Evolutionary conservation across 2,797 vertebrate species (phyloP).

Genomic region (Aeoliscus strigatus): DNA sequence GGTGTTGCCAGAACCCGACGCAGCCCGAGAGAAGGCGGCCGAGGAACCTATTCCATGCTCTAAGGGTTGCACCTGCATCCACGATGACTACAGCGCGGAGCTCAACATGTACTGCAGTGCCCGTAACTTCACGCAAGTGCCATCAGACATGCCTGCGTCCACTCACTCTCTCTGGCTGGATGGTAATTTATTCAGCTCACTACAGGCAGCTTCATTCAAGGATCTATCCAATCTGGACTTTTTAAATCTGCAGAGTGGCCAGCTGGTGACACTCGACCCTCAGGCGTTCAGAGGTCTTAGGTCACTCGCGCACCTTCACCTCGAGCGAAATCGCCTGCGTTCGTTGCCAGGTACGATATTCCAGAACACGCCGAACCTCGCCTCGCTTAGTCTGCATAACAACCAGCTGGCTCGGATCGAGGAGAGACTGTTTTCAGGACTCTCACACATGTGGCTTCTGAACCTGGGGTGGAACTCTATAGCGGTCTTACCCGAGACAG

Average conservation of each 20-base stretch:
- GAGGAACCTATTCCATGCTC: slow-evolving; percentile 79
- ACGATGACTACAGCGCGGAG: slow-evolving; percentile 81
- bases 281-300: slow-evolving; percentile 83
- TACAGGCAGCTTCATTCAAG: slow-evolving; percentile 77
- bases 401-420: slow-evolving; percentile 87
- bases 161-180: slow-evolving; percentile 89
- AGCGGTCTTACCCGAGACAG: slow-evolving; percentile 82
- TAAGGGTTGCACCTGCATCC: slow-evolving; percentile 78
- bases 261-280: slow-evolving; percentile 77
- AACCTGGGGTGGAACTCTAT: slow-evolving; percentile 93
- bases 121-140: slow-evolving; percentile 80
- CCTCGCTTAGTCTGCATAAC: slow-evolving; percentile 87
- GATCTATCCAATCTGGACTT: slow-evolving; percentile 85
- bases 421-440: slow-evolving; percentile 84
- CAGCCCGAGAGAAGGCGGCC: slow-evolving; percentile 32
- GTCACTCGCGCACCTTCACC: slow-evolving; percentile 83
- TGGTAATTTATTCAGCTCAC: slow-evolving; percentile 80
- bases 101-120: slow-evolving; percentile 90
- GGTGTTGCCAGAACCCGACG: slow-evolving; percentile 62
- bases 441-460: slow-evolving; percentile 88
- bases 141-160: slow-evolving; percentile 70
- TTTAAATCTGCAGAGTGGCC: slow-evolving; percentile 87
- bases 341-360: slow-evolving; percentile 76
- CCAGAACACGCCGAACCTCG: slow-evolving; percentile 82
- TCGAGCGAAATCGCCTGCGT: slow-evolving; percentile 85